Base-by-base conservation (phyloP, 2,113 vertebrate species). In the Sinocyclocheilus rhinocerous region DNA sequence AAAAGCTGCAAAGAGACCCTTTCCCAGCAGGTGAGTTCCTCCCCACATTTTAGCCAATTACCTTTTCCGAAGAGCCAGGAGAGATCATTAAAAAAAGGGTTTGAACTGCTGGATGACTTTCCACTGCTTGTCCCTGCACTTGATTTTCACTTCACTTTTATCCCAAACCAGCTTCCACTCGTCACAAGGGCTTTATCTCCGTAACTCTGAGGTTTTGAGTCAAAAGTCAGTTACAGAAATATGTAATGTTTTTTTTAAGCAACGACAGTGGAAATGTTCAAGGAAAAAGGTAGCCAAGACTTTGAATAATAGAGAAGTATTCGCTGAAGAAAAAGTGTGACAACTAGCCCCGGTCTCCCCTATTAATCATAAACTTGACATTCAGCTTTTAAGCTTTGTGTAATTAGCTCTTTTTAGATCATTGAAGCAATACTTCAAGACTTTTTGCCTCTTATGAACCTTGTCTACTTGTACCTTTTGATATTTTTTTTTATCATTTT, bases 21-120 rank as follows among this genome's bases (percentile, higher is more conserved):
- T 33, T 63, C 81, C 86, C 91, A 91, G 90, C 91, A 90, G 93
- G 90, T 88, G 89, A 89, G 52, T 90, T 70, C 87, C 85, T 84
- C 42, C 79, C 85, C 91, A 92, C 79, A 52, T 92, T 93, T 90
- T 82, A 92, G 86, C 88, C 92, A 93, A 92, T 93, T 94, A 92
- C 85, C 85, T 89, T 89, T 39, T 75, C 81, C 70, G 82, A 80
- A 63, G 67, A 85, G 55, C 88, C 89, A 87, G 90, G 24, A 83
- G 36, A 45, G 59, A 88, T 89, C 78, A 13, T 88, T 90, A 86
- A 90, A 90, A 82, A 75, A 45, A 45, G 13, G 45, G 84, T 67
- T 65, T 59, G 18, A 73, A 69, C 77, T 83, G 42, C 78, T 81
- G 87, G 63, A 88, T 75, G 72, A 85, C 88, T 90, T 89, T 88